Percentiles rank a stretch among this genome's conserved stretches.
phyloP scores from a whole-genome alignment of 1,140 invertebrate species.

The Caenorhabditis tropicalis region DNA sequence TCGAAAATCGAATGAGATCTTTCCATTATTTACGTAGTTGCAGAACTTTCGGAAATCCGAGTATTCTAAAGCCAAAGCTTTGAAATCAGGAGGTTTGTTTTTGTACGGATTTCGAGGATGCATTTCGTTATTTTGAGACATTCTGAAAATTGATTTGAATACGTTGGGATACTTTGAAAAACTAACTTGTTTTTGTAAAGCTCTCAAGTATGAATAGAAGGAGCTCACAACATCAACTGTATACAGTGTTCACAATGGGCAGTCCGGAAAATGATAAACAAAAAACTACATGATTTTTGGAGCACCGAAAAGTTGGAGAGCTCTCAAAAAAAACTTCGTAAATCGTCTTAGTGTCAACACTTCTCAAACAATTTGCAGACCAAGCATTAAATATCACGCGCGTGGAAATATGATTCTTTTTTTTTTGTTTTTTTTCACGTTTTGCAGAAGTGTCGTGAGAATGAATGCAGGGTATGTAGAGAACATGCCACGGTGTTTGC shows the following conservation, averaged over 20 bases:
- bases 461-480: neutral
- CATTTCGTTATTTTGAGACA: slow-evolving; percentile 12
- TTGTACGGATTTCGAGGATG: slow-evolving; percentile 2
- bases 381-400: neutral
- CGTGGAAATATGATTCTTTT: neutral
- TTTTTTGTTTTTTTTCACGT: no score
- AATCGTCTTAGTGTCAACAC: neutral
- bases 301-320: neutral
- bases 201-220: no score
- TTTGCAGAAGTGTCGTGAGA: neutral
- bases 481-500: neutral
- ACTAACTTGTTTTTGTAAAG: neutral
- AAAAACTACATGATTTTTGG: no score
- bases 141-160: no score
- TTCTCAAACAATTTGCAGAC: neutral
- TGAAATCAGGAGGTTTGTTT: slow-evolving; percentile 32
- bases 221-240: no score
- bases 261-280: no score
- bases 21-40: slow-evolving; percentile 1
- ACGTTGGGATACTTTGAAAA: no score
- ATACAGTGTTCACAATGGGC: no score
- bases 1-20: slow-evolving; percentile 33
- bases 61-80: slow-evolving; percentile 5
- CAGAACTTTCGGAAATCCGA: slow-evolving; percentile 21
- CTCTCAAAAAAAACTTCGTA: neutral